Conservation (phyloP, 2,797 vertebrate species). For the Scomberomorus guttatus region DNA sequence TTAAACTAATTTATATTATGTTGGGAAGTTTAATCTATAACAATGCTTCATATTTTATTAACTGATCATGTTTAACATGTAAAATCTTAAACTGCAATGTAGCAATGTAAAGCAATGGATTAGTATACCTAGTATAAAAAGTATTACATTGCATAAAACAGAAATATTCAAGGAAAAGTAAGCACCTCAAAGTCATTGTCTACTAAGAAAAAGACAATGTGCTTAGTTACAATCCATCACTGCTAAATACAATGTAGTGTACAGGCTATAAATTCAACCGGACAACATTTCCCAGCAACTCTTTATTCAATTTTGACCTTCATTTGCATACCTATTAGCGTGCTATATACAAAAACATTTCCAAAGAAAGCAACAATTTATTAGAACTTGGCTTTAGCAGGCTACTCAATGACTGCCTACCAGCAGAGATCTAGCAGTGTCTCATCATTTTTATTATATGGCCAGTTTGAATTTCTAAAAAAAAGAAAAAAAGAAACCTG, state of each 20-base stretch:
- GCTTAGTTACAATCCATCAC: neutral
- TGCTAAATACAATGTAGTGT: conserved; percentile 12
- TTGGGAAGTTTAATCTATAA: neutral
- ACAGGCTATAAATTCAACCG: conserved; percentile 57
- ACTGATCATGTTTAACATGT: neutral
- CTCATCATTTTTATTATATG: conserved; percentile 34
- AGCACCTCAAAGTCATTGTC: neutral
- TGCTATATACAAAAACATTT: conserved; percentile 76
- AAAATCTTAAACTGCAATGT: neutral
- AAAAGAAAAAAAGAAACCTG: conserved; percentile 25
- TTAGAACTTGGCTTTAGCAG: conserved; percentile 47
- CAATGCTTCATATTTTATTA: neutral
- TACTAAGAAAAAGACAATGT: conserved; percentile 2
- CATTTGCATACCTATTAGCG: conserved; percentile 71
- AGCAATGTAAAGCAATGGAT: neutral
- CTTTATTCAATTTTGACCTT: conserved; percentile 76
- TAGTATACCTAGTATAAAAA: neutral
- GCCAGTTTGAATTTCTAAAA: conserved; percentile 23
- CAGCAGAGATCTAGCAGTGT: conserved; percentile 37
- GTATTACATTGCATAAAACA: neutral
- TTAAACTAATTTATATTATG: neutral
- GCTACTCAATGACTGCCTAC: conserved; percentile 35
- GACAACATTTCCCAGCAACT: conserved; percentile 70
- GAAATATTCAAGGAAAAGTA: neutral
- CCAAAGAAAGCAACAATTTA: conserved; percentile 51